A percentile compares a stretch with the other conserved stretches of the same genome.
These are phyloP conservation scores for Halcyon senegalensis DNA, from an alignment of 2,113 vertebrate species.

Conservation along the genomic window DNA sequence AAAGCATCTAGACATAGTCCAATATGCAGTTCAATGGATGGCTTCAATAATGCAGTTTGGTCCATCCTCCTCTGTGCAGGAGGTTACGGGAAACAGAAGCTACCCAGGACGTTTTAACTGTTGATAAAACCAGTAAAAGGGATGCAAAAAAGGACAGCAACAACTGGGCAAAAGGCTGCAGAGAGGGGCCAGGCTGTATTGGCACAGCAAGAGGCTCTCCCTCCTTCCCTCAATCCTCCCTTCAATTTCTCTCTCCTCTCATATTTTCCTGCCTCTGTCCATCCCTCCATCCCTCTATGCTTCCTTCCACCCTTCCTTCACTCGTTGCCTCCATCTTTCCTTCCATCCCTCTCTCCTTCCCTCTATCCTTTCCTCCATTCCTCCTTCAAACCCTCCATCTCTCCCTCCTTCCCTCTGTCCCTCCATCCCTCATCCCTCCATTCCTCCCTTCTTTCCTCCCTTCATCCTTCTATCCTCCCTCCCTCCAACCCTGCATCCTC, in stretches of 20 bases:
- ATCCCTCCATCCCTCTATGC: neutral
- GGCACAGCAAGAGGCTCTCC: neutral
- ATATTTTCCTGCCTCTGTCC: neutral
- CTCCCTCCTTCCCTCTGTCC: neutral
- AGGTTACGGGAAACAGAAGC: neutral
- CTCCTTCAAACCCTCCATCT: neutral
- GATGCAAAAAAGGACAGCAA: neutral
- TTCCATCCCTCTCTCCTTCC: neutral
- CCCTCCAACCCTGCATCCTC: neutral
- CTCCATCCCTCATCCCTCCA: neutral
- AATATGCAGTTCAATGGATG: too few relatives aligned
- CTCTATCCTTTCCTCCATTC: neutral
- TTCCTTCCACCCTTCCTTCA: too few relatives aligned
- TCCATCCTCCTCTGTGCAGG: neutral
- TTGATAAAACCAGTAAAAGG: neutral
- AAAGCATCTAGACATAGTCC: neutral
- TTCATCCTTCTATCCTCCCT: neutral
- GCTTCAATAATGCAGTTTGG: rapidly evolving
- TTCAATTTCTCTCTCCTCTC: neutral
- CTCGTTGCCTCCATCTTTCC: neutral
- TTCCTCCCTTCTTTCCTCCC: neutral
- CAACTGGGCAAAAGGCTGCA: neutral
- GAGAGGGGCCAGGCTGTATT: neutral
- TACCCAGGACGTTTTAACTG: neutral
- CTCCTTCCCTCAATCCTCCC: neutral